A percentile compares a stretch with the other conserved stretches of the same genome.
Evolutionary conservation across 2,888 invertebrate genomes (phyloP).

Genomic region (Empis livida): DNA sequence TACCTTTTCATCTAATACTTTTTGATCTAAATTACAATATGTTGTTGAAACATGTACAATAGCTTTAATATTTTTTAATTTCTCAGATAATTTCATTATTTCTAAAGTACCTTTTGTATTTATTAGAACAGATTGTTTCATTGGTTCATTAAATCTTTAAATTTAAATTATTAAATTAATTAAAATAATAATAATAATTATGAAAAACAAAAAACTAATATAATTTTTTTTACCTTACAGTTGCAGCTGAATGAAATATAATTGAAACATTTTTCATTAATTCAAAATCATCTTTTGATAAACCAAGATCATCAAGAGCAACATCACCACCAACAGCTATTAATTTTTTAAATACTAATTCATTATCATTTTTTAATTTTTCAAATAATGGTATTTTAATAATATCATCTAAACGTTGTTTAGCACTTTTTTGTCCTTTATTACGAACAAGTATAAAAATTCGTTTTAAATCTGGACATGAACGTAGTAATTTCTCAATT

Average conservation of each 20-base stretch:
- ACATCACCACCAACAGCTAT: slow-evolving; percentile 52
- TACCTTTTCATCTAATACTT: slow-evolving; percentile 58
- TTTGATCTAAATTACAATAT: slow-evolving; percentile 68
- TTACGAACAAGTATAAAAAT: slow-evolving; percentile 66
- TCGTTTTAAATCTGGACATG: slow-evolving; percentile 57
- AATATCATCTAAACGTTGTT: slow-evolving; percentile 50
- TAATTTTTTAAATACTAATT: slow-evolving; percentile 46
- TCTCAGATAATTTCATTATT: slow-evolving; percentile 44
- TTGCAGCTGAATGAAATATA: slow-evolving; percentile 68
- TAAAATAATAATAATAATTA: background rate
- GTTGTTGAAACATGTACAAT: slow-evolving; percentile 78
- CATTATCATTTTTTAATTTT: slow-evolving; percentile 38
- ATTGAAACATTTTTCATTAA: slow-evolving; percentile 48
- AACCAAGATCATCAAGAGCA: slow-evolving; percentile 43
- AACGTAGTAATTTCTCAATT: slow-evolving; percentile 74
- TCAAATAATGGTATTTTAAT: slow-evolving; percentile 38
- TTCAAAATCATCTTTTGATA: slow-evolving; percentile 37
- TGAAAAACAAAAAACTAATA: background rate
- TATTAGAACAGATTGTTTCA: slow-evolving; percentile 48
- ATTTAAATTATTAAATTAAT: slow-evolving; percentile 32
- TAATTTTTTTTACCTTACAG: slow-evolving; percentile 43
- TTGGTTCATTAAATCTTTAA: slow-evolving; percentile 63
- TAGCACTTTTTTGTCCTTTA: slow-evolving; percentile 51
- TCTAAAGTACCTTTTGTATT: slow-evolving; percentile 56
- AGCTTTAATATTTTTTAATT: slow-evolving; percentile 41